Conservation (phyloP, 2,888 invertebrate species). For the Nemoura dubitans region DNA sequence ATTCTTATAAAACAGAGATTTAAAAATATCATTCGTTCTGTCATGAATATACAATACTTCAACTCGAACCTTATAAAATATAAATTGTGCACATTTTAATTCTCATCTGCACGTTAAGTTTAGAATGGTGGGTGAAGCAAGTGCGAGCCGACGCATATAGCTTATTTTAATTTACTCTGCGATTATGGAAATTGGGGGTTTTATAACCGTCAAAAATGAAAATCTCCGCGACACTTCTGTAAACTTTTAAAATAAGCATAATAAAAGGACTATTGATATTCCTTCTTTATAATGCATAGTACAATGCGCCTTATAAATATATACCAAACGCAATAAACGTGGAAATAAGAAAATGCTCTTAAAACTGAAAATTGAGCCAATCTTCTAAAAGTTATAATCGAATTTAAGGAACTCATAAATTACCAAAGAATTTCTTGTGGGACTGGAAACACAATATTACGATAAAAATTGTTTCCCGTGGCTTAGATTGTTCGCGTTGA, state of each 20-base stretch:
- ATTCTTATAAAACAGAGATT: slow-evolving; percentile 18
- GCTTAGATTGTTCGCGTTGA: no score
- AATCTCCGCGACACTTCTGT: slow-evolving; percentile 38
- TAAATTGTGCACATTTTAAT: slow-evolving; percentile 42
- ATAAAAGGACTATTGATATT: slow-evolving; percentile 39
- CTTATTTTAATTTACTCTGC: slow-evolving; percentile 42
- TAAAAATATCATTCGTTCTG: not conserved
- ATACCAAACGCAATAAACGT: not conserved
- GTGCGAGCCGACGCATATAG: not conserved
- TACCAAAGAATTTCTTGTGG: not conserved
- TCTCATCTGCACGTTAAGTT: slow-evolving; percentile 15
- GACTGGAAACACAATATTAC: not conserved
- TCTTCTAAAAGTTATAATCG: slow-evolving; percentile 34
- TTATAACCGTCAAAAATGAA: slow-evolving; percentile 32
- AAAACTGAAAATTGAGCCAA: slow-evolving; percentile 28
- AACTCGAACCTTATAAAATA: slow-evolving; percentile 29
- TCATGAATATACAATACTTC: slow-evolving; percentile 41
- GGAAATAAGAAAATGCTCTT: slow-evolving; percentile 34
- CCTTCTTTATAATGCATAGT: not conserved
- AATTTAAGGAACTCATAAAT: slow-evolving; percentile 35
- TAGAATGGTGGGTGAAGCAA: not conserved
- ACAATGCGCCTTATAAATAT: slow-evolving; percentile 20
- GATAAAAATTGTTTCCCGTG: not conserved
- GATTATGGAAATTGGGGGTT: slow-evolving; percentile 45
- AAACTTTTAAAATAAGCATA: slow-evolving; percentile 41